Evolutionary conservation across 2,797 vertebrate genomes (phyloP).

Genomic region (Alectoris magna): DNA sequence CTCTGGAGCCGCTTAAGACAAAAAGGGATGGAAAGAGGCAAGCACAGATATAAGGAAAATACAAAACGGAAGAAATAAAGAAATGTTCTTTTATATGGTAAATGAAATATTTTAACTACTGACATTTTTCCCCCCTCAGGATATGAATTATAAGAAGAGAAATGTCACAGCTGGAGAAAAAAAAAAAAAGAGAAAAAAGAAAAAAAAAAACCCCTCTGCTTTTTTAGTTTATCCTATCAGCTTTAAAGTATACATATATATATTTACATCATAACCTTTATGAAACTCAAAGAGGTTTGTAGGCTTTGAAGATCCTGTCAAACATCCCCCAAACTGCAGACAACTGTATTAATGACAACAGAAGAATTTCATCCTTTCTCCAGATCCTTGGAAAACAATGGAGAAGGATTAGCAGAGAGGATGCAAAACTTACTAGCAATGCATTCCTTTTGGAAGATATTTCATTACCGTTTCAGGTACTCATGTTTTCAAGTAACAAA

Average conservation of each 20-base stretch:
- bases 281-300: background rate
- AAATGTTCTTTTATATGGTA: background rate
- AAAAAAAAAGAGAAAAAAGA: too few relatives aligned
- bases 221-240: background rate
- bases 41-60: background rate
- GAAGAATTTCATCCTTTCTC: background rate
- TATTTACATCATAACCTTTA: background rate
- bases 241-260: background rate
- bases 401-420: background rate
- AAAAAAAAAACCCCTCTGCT: fast-evolving
- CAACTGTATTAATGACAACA: background rate
- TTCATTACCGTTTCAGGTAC: background rate
- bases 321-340: background rate
- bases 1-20: background rate
- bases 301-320: background rate
- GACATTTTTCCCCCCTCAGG: background rate
- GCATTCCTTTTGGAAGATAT: background rate
- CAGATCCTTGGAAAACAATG: background rate
- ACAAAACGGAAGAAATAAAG: background rate
- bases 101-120: background rate
- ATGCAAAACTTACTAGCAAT: background rate
- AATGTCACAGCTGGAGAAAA: background rate
- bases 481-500: background rate
- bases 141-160: background rate
- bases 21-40: background rate